Evolutionary conservation across 2,888 invertebrate species (phyloP).

Genomic region (Nipponacmea schrenckii): DNA sequence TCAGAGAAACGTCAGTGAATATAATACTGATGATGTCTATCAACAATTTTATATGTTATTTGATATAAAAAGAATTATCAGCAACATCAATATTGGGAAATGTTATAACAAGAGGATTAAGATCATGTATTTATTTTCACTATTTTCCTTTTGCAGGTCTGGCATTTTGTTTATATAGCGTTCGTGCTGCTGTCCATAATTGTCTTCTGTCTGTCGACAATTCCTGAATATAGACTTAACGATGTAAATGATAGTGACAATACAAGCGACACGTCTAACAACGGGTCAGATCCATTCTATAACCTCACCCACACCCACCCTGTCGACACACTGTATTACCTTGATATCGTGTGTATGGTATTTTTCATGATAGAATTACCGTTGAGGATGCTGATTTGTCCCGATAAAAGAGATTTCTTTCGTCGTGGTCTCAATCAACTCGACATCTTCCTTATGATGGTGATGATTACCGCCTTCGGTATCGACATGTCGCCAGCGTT

Average conservation of each 20-base stretch:
- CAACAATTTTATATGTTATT: too few relatives aligned
- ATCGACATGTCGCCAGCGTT: slow-evolving; percentile 26
- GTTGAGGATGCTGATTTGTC: slow-evolving; percentile 39
- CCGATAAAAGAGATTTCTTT: slow-evolving; percentile 33
- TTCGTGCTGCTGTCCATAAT: slow-evolving; percentile 31
- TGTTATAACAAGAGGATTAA: too few relatives aligned
- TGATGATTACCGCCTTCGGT: slow-evolving; percentile 35
- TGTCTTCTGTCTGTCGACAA: slow-evolving; percentile 25
- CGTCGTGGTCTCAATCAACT: slow-evolving; percentile 38
- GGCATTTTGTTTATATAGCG: slow-evolving; percentile 38
- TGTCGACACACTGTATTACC: slow-evolving; percentile 24
- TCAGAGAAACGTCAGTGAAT: too few relatives aligned
- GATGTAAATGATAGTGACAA: too few relatives aligned
- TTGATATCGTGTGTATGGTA: slow-evolving; percentile 32
- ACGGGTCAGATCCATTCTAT: background rate
- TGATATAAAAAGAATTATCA: too few relatives aligned
- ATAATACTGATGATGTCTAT: too few relatives aligned
- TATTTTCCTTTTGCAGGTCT: slow-evolving; percentile 30
- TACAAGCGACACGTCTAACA: slow-evolving; percentile 11
- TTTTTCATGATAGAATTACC: slow-evolving; percentile 48
- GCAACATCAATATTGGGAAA: too few relatives aligned
- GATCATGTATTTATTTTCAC: too few relatives aligned
- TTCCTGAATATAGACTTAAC: slow-evolving; percentile 14
- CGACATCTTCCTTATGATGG: slow-evolving; percentile 35
- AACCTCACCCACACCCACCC: slow-evolving; percentile 27